Percentiles rank a stretch among this genome's conserved stretches.
These are phyloP conservation scores for Mesorhabditis sp. DNA, from an alignment of 2,888 invertebrate genomes.

Conservation along the genomic window DNA sequence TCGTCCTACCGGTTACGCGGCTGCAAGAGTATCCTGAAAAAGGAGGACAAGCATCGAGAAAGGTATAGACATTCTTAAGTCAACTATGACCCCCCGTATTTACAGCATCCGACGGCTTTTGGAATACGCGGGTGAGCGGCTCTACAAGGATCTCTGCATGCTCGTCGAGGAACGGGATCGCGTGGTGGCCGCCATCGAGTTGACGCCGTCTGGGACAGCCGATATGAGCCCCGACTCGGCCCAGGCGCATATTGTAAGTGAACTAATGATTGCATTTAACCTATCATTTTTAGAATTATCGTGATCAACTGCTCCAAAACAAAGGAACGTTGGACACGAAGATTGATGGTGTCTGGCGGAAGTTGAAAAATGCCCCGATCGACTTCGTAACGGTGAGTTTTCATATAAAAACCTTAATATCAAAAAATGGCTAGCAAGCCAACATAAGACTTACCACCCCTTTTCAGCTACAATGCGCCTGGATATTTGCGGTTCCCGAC, in stretches of 20 bases:
- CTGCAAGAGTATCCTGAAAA: constrained; percentile 6
- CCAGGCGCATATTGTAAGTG: constrained; percentile 22
- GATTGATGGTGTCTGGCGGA: constrained; percentile 26
- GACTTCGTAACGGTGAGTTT: constrained; percentile 8
- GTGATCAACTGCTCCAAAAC: constrained; percentile 25
- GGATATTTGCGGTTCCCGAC: constrained; percentile 8
- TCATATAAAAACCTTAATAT: background rate
- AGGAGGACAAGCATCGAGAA: constrained; percentile 5
- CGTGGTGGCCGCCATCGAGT: constrained; percentile 18
- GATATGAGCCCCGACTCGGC: constrained; percentile 23
- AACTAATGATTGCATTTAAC: background rate
- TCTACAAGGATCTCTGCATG: constrained; percentile 25
- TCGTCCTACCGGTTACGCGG: background rate
- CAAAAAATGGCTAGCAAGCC: background rate
- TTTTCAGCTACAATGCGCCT: background rate
- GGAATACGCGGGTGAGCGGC: constrained; percentile 17
- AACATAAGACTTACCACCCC: background rate
- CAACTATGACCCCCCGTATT: background rate
- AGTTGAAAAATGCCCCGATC: constrained; percentile 2
- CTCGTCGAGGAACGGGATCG: constrained; percentile 31
- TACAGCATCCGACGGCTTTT: constrained; percentile 20
- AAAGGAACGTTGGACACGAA: constrained; percentile 26
- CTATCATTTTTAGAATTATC: constrained; percentile 25
- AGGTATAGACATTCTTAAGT: background rate
- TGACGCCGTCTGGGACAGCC: constrained; percentile 16